These are phyloP conservation scores for Cichladusa arquata DNA, from an alignment of 2,113 vertebrate species.

Conservation along the genomic window DNA sequence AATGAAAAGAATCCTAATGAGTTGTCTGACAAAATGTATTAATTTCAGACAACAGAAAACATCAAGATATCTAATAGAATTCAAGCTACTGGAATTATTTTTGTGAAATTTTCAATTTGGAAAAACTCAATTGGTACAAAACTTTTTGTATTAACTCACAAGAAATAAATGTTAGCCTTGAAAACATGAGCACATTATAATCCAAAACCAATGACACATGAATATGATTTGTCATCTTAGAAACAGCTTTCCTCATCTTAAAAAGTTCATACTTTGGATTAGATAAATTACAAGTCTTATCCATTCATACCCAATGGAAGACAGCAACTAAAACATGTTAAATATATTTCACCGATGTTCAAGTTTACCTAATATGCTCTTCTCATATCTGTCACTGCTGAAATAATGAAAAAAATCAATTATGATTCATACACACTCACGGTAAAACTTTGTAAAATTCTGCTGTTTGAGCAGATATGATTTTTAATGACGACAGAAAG, in stretches of 20 bases:
- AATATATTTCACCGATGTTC: neutral
- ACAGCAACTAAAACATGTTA: neutral
- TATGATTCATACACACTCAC: neutral
- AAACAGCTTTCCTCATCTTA: neutral
- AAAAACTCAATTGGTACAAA: neutral
- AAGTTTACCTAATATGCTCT: neutral
- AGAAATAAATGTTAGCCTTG: neutral
- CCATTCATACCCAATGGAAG: neutral
- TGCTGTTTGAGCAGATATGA: neutral
- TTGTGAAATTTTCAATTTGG: neutral
- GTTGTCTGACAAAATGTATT: neutral
- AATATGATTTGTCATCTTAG: neutral
- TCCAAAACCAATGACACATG: neutral
- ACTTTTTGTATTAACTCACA: neutral
- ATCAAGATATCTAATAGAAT: neutral
- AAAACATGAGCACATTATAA: neutral
- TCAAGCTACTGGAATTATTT: neutral
- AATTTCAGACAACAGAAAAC: conserved; percentile 1
- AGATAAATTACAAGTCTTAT: neutral
- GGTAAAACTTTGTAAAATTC: neutral
- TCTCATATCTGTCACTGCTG: neutral
- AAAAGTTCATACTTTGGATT: neutral
- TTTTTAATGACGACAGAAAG: neutral
- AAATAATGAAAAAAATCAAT: neutral
- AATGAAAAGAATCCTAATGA: neutral